Evolutionary conservation across 2,113 vertebrate species (phyloP), one percentile per base, ranked within the genome.

Genomic region (Mesoclemmys tuberculata): DNA sequence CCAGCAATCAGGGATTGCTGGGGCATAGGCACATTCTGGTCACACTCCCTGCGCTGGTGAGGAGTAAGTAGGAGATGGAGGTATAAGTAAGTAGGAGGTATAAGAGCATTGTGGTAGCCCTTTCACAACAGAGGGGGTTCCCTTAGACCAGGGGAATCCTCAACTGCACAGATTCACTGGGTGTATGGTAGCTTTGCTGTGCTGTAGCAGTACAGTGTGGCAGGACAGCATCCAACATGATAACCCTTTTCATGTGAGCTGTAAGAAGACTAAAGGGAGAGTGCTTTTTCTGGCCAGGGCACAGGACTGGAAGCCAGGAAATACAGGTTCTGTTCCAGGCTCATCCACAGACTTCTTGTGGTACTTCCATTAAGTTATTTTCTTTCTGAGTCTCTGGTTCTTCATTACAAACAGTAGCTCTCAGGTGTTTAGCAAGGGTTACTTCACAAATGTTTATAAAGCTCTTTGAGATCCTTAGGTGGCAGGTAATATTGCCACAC

Each of bases 281-380:
- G 9, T 1, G 2, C 2, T 1, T 41, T 27, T 80, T 81, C 80
- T 13, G 4, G 5, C 92, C 22, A 80, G 48, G 16, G 88, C 31
- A 27, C 55, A 56, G 48, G 16, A 58, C 21, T 2, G 1, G 11
- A 64, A 64, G 35, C 41, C 29, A n/a, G 46, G 5, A 68, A n/a
- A 29, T 86, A 10, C 38, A 2, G 55, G 75, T 1, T 0, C 0
- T 41, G 16, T 38, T 78, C 61, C 6, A 19, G 8, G 8, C 58
- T 86, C 51, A 90, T 89, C 80, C 29, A 48, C 31, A 13, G 11
- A 18, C 85, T 58, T 64, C 52, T 13, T 78, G 54, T 46, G 41
- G 10, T 12, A 77, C 24, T 77, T 46, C 22, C 24, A 83, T 35
- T 52, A 68, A 46, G 14, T 13, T 35, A 4, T 3, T 51, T 5